Conservation (phyloP, 1,140 invertebrate species). For the Anastatus disparis region DNA sequence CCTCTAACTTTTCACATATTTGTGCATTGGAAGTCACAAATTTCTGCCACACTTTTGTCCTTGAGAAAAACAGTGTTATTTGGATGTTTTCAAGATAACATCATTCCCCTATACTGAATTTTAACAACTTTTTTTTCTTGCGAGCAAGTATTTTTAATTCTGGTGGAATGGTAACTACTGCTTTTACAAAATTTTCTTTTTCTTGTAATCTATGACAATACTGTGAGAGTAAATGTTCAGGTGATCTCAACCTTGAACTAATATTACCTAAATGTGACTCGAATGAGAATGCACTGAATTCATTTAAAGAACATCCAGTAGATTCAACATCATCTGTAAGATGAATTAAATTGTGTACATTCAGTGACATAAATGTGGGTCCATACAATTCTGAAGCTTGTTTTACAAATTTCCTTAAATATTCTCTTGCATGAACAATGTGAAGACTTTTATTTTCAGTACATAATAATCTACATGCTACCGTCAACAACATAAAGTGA, state of each 20-base stretch:
- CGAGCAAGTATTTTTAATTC: no score
- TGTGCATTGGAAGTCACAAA: no score
- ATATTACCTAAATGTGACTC: constrained; percentile 9
- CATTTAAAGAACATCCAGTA: neutral
- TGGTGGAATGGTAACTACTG: no score
- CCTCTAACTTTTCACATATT: no score
- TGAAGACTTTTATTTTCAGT: constrained; percentile 10
- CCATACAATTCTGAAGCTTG: constrained; percentile 13
- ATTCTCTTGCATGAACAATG: constrained; percentile 30
- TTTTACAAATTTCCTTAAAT: constrained; percentile 39
- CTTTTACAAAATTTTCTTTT: neutral
- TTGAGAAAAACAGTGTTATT: no score
- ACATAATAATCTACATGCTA: neutral
- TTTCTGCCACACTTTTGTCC: no score
- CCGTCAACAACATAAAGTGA: neutral
- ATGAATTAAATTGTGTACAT: no score
- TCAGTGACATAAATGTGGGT: no score
- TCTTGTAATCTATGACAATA: constrained; percentile 3
- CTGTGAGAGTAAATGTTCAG: constrained; percentile 4
- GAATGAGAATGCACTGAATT: constrained; percentile 1
- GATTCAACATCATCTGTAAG: no score
- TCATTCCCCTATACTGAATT: no score
- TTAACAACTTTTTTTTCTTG: no score
- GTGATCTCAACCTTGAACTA: constrained; percentile 3
- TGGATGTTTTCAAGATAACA: no score